Evolutionary conservation across 2,797 vertebrate species (phyloP).

Genomic region (Rhinatrema bivittatum): DNA sequence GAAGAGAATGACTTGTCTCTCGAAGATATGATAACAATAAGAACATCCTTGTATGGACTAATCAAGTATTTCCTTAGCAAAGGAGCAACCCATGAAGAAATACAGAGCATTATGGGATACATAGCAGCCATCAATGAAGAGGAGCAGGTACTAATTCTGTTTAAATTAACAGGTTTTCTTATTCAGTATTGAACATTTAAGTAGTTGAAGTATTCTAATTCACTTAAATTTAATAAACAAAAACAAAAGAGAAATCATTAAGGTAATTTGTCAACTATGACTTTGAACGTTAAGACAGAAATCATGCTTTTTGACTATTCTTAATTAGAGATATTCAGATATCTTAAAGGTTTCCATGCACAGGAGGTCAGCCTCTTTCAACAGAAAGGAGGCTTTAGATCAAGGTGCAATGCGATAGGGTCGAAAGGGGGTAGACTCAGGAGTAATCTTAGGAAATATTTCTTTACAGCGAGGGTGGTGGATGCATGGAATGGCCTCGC

Average conservation of each 20-base stretch:
- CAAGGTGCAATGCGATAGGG: too few relatives aligned
- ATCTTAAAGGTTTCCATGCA: too few relatives aligned
- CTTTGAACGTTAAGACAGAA: too few relatives aligned
- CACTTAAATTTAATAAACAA: not conserved
- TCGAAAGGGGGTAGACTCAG: too few relatives aligned
- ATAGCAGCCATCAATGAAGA: constrained; percentile 83
- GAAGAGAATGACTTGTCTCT: constrained; percentile 70
- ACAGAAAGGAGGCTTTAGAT: too few relatives aligned
- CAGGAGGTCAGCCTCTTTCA: too few relatives aligned
- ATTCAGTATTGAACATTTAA: not conserved
- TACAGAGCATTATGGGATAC: constrained; percentile 89
- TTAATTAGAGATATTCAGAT: too few relatives aligned
- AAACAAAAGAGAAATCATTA: rapidly evolving
- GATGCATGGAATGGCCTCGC: too few relatives aligned
- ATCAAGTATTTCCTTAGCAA: constrained; percentile 94
- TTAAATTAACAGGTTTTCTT: not conserved
- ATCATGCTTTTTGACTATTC: too few relatives aligned
- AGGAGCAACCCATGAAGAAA: constrained; percentile 85
- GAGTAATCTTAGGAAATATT: too few relatives aligned
- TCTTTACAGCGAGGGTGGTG: too few relatives aligned
- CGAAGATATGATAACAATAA: constrained; percentile 81
- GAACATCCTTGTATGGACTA: constrained; percentile 77
- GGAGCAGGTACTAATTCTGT: constrained; percentile 70
- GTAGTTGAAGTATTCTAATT: not conserved
- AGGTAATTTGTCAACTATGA: not conserved